Conservation (phyloP, 2,888 invertebrate genomes). For the Masnerella sp. region DNA sequence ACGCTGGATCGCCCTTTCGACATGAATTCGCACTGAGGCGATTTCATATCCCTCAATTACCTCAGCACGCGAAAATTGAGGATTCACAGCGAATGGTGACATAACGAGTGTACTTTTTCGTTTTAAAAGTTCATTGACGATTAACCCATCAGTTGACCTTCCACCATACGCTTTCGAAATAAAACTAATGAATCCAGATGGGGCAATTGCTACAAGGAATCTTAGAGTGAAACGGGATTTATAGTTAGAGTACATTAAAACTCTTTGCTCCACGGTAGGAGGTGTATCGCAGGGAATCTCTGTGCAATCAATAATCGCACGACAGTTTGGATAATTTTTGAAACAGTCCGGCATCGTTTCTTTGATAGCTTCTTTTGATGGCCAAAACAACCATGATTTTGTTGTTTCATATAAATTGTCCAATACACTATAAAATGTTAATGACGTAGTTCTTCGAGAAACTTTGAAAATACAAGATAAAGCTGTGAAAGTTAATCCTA, state of each 20-base stretch:
- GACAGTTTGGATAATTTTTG: slow-evolving; percentile 48
- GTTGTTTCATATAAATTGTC: slow-evolving; percentile 44
- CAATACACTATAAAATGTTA: slow-evolving; percentile 47
- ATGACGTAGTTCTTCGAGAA: slow-evolving; percentile 27
- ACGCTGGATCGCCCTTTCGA: slow-evolving; percentile 36
- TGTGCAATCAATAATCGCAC: slow-evolving; percentile 54
- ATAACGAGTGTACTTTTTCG: slow-evolving; percentile 59
- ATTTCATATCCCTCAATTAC: slow-evolving; percentile 55
- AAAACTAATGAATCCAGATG: slow-evolving; percentile 61
- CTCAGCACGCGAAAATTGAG: slow-evolving; percentile 52
- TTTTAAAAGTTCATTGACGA: slow-evolving; percentile 53
- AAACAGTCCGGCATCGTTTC: slow-evolving; percentile 50
- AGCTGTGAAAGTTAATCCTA: slow-evolving; percentile 10
- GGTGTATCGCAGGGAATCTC: slow-evolving; percentile 57
- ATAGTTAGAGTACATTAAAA: slow-evolving; percentile 60
- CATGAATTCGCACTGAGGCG: slow-evolving; percentile 55
- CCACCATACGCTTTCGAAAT: slow-evolving; percentile 65
- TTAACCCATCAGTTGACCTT: slow-evolving; percentile 60
- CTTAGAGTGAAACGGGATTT: slow-evolving; percentile 58
- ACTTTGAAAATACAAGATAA: slow-evolving; percentile 47
- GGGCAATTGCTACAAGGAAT: slow-evolving; percentile 59
- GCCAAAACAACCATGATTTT: slow-evolving; percentile 60
- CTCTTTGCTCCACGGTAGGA: slow-evolving; percentile 53
- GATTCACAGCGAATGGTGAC: slow-evolving; percentile 52
- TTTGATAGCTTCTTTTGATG: slow-evolving; percentile 53